Conservation (phyloP, 1,140 invertebrate genomes). For the Cherax quadricarinatus region DNA sequence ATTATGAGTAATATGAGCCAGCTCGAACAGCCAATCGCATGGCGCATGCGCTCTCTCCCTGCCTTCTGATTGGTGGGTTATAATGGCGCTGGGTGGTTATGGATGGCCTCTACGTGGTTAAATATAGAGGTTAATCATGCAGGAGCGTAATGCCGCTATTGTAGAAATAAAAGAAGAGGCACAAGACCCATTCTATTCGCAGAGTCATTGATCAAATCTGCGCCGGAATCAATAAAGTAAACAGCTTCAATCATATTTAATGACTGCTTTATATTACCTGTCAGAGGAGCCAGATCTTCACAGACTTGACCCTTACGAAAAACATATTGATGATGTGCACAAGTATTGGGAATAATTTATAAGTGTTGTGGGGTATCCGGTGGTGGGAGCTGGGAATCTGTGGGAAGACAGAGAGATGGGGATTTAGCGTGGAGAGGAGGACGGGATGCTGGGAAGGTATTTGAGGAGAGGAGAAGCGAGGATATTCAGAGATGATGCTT, state of each 20-base stretch:
- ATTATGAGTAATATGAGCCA: conserved; percentile 63
- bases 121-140: conserved; percentile 70
- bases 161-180: conserved; percentile 57
- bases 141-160: conserved; percentile 52
- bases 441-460: neutral
- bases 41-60: conserved; percentile 33
- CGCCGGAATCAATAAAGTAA: conserved; percentile 51
- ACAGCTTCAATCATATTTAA: conserved; percentile 60
- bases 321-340: conserved; percentile 37
- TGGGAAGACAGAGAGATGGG: neutral
- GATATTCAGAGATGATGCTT: neutral
- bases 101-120: conserved; percentile 50
- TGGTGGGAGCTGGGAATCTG: neutral
- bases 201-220: conserved; percentile 57
- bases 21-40: conserved; percentile 49
- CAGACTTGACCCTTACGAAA: neutral
- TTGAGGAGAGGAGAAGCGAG: neutral
- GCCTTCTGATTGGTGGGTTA: conserved; percentile 53
- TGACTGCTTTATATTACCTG: conserved; percentile 65
- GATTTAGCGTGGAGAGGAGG: neutral
- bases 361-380: neutral
- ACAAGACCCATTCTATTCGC: conserved; percentile 50
- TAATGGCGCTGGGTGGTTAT: conserved; percentile 48
- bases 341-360: conserved; percentile 50
- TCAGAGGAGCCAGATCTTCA: neutral